Evolutionary conservation across 2,113 vertebrate species (phyloP), one percentile per base, ranked within the genome.

Genomic region (Calidris pygmaea): DNA sequence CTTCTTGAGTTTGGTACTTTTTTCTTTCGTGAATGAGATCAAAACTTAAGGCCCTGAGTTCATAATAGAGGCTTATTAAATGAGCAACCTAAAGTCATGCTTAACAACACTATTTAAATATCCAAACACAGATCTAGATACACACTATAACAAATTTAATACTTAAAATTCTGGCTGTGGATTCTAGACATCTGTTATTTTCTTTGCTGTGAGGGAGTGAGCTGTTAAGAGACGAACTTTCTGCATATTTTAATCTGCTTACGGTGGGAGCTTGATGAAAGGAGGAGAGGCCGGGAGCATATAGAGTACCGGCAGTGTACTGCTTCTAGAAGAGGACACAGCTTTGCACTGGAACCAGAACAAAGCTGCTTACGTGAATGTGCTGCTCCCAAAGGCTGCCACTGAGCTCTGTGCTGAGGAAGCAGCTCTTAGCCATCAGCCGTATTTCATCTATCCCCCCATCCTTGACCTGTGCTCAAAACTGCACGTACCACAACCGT

Each of bases 161-260:
- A 79, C 76, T 85, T 85, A 47, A 65, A 78, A 89, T 87, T 79
- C 74, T 96, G 90, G 66, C 90, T 78, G 32, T 70, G 71, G 48
- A 79, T 93, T 93, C 73, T 48, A 82, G 70, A 68, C 90, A 91
- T 96, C 94, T 89, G 86, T 91, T 95, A 93, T 93, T 95, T 96
- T 93, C 62, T 90, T 89, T 85, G n/a, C 77, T 76, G 55, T 87
- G 80, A 91, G 77, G 85, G 83, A 91, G 65, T 58, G 48, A 92
- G 62, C 58, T 92, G 66, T 85, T 95, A 89, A 91, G 48, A 81
- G 60, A 81, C 43, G 89, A 95, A 90, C 35, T 78, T 83, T 87
- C 85, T 47, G 50, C 27, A 21, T 79, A 89, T 93, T 93, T 90
- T 88, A 86, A 93, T 59, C 82, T 91, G 55, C 5, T 83, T 93